phyloP scores from a whole-genome alignment of 37 sponge, comb jelly and placozoan species.

The Halisarca cf. caerulea region DNA sequence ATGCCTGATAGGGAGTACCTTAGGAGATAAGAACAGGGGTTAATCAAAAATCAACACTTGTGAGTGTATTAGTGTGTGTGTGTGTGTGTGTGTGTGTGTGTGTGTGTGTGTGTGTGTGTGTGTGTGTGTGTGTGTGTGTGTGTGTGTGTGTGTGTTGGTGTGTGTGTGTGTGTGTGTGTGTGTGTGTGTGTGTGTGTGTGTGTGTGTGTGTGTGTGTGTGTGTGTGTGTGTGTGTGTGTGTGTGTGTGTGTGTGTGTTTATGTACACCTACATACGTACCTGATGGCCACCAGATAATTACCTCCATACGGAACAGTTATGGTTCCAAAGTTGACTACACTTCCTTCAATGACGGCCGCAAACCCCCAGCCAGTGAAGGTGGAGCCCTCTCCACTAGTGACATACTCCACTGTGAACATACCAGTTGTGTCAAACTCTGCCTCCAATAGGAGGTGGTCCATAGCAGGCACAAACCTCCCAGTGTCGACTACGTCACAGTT shows the following conservation, averaged over 20 bases:
- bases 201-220: too few relatives aligned
- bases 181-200: too few relatives aligned
- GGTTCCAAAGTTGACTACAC: constrained; percentile 24
- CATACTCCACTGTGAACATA: not conserved
- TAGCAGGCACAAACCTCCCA: constrained; percentile 57
- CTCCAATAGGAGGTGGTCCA: constrained; percentile 58
- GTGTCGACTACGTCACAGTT: constrained; percentile 52
- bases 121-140: too few relatives aligned
- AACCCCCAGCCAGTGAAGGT: constrained; percentile 56
- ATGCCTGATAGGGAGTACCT: constrained; percentile 14
- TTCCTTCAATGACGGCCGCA: constrained; percentile 11
- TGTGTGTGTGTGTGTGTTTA: not conserved
- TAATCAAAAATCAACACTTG: too few relatives aligned
- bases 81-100: too few relatives aligned
- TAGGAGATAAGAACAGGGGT: too few relatives aligned
- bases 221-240: too few relatives aligned
- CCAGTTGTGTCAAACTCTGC: constrained; percentile 38
- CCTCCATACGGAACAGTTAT: constrained; percentile 42
- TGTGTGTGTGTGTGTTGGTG: too few relatives aligned
- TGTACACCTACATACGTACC: not conserved
- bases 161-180: too few relatives aligned
- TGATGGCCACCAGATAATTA: constrained; percentile 3
- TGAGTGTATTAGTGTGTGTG: too few relatives aligned
- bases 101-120: too few relatives aligned
- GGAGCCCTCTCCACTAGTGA: constrained; percentile 21